Conservation (phyloP, 2,113 vertebrate species). For the Stictonetta naevosa region DNA sequence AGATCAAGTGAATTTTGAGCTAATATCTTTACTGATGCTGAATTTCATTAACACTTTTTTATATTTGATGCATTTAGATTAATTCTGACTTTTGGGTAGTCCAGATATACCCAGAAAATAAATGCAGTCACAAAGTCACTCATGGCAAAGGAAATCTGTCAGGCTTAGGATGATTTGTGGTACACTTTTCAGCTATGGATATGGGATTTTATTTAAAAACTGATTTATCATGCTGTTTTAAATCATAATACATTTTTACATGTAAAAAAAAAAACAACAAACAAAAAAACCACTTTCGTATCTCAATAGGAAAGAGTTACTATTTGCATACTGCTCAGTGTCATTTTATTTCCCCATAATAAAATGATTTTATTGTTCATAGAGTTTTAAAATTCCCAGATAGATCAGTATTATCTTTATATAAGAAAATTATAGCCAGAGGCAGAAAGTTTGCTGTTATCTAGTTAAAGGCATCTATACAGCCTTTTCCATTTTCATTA, state of each 20-base stretch:
- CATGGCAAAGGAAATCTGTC: not conserved
- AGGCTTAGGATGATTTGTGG: not conserved
- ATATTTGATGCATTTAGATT: not conserved
- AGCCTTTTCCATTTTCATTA: not conserved
- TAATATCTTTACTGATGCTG: not conserved
- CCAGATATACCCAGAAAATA: not conserved
- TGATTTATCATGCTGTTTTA: not conserved
- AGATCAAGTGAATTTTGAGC: not conserved
- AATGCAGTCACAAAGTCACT: not conserved
- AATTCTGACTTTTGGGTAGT: not conserved
- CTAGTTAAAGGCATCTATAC: not conserved
- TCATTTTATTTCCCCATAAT: not conserved
- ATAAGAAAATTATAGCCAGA: not conserved
- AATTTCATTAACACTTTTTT: not conserved
- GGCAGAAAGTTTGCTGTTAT: not conserved
- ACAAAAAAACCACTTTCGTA: not conserved
- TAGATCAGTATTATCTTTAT: not conserved
- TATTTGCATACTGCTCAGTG: not conserved
- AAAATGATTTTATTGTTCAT: not conserved
- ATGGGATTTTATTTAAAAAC: not conserved
- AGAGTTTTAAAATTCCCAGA: not conserved
- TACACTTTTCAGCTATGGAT: not conserved
- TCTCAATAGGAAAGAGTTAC: not conserved
- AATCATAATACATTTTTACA: not conserved
- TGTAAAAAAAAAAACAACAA: not conserved